These are phyloP conservation scores for Parotocinclus haroldoi DNA, from an alignment of 2,797 vertebrate genomes.

Conservation along the genomic window DNA sequence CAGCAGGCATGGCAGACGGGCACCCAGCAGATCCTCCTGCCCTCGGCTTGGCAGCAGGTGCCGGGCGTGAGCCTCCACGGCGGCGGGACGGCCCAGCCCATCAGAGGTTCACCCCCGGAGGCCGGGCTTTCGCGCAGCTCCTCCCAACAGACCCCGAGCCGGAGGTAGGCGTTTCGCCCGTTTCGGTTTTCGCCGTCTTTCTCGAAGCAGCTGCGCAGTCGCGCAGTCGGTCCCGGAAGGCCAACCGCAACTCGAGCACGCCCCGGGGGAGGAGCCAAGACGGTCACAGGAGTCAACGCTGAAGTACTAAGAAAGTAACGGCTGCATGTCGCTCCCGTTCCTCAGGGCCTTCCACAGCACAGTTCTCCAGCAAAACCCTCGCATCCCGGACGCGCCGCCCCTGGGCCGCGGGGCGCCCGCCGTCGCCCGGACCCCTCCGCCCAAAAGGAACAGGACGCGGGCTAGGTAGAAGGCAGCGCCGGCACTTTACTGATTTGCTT, in stretches of 20 bases:
- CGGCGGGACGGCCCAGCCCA: constrained; percentile 78
- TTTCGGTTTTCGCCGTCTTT: too few species aligned
- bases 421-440: constrained; percentile 74
- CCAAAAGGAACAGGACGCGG: constrained; percentile 86
- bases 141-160: constrained; percentile 84
- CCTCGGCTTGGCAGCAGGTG: constrained; percentile 97
- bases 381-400: constrained; percentile 73
- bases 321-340: too few species aligned
- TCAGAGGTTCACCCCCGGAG: constrained; percentile 73
- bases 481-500: too few species aligned
- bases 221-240: too few species aligned
- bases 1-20: constrained; percentile 98
- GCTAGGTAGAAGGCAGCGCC: too few species aligned
- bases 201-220: too few species aligned
- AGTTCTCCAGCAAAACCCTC: constrained; percentile 74
- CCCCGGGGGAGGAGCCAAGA: too few species aligned
- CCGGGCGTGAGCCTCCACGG: constrained; percentile 91
- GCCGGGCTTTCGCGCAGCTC: constrained; percentile 77
- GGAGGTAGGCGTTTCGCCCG: constrained; percentile 75
- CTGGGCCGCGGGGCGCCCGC: constrained; percentile 78
- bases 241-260: too few species aligned
- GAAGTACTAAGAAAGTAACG: too few species aligned
- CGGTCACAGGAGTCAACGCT: too few species aligned
- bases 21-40: constrained; percentile 95
- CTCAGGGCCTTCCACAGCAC: constrained; percentile 63